Conservation (phyloP, 1,140 invertebrate genomes). For the Zaprionus africanus region DNA sequence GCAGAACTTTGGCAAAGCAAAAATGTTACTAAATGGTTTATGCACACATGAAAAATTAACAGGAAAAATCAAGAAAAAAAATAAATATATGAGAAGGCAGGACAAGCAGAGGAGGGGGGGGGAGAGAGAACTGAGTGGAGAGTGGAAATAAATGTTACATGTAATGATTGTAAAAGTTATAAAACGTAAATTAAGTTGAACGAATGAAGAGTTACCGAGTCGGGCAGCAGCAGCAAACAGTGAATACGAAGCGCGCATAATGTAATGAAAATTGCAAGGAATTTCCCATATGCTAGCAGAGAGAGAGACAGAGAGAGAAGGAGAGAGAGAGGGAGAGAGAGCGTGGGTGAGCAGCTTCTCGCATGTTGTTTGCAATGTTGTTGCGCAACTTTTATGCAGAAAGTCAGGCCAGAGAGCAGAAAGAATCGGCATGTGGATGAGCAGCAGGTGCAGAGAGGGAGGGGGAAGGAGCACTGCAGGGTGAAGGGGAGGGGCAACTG, state of each 20-base stretch:
- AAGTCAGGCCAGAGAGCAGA: conserved; percentile 18
- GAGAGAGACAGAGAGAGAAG: background rate
- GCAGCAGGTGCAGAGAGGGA: background rate
- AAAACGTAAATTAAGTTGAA: conserved; percentile 82
- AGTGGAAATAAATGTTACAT: conserved; percentile 73
- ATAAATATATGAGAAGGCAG: conserved; percentile 35
- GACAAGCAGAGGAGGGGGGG: conserved; percentile 3
- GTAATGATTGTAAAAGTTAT: conserved; percentile 81
- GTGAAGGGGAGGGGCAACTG: conserved; percentile 31
- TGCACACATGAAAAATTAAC: conserved; percentile 67
- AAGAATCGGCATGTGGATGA: background rate
- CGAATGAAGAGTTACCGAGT: conserved; percentile 72
- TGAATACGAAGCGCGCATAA: conserved; percentile 53
- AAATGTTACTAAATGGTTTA: conserved; percentile 78
- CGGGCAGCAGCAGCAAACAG: conserved; percentile 21
- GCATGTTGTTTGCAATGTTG: conserved; percentile 68
- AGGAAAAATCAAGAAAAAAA: background rate
- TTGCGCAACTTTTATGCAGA: conserved; percentile 59
- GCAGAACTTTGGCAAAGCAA: conserved; percentile 67
- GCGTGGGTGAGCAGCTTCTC: conserved; percentile 21
- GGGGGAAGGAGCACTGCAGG: conserved; percentile 31
- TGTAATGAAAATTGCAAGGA: conserved; percentile 64
- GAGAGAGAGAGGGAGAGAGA: background rate
- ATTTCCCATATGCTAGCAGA: conserved; percentile 25
- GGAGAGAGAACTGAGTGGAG: background rate